Evolutionary conservation across 2,797 vertebrate species (phyloP).

Genomic region (Pogoniulus pusillus): DNA sequence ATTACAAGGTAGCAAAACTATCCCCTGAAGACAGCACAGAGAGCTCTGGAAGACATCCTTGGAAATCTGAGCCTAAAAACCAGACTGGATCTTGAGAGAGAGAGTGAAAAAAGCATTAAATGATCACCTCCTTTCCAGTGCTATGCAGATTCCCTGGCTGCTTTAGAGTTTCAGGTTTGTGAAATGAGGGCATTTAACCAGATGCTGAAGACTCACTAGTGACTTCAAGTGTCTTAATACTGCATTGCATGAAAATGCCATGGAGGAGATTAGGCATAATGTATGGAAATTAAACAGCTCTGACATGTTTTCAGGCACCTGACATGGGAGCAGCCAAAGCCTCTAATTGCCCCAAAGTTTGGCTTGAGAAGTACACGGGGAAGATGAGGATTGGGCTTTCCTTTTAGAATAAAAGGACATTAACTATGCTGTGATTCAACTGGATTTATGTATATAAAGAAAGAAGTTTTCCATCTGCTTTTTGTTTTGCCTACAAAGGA

Average conservation of each 20-base stretch:
- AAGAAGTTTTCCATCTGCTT: slow-evolving; percentile 23
- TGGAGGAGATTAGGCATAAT: background rate
- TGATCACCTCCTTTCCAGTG: background rate
- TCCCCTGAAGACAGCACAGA: background rate
- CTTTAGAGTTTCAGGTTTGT: background rate
- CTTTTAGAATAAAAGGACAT: background rate
- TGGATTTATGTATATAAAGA: background rate
- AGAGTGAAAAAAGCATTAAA: background rate
- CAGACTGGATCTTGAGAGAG: background rate
- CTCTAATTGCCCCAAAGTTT: slow-evolving; percentile 13
- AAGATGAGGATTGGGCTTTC: background rate
- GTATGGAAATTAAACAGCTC: slow-evolving; percentile 19
- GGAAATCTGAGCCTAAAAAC: background rate
- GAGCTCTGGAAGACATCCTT: background rate
- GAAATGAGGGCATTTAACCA: background rate
- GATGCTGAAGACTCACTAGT: background rate
- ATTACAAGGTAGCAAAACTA: background rate
- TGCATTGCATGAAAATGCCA: background rate
- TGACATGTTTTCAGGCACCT: slow-evolving; percentile 8
- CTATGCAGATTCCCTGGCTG: background rate
- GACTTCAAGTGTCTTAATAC: background rate
- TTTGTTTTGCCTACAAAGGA: slow-evolving; percentile 8
- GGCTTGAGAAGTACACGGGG: background rate
- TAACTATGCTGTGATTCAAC: background rate
- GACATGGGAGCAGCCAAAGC: background rate